These are phyloP conservation scores for Ips typographus DNA, from an alignment of 1,140 invertebrate species.

Conservation along the genomic window DNA sequence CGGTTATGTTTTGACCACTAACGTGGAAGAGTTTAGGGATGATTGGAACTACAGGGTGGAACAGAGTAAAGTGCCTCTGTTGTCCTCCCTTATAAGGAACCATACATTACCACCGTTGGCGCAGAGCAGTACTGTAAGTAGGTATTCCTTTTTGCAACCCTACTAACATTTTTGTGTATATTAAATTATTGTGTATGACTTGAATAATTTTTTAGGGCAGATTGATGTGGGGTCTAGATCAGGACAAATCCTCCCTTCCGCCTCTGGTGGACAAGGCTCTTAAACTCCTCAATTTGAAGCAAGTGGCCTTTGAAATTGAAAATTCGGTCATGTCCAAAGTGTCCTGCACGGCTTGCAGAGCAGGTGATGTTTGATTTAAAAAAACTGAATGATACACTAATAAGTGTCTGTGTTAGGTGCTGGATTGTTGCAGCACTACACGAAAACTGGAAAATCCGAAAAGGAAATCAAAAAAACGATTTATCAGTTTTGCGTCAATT, in stretches of 20 bases:
- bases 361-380: conserved; percentile 56
- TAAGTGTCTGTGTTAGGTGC: conserved; percentile 58
- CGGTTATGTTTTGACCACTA: not conserved
- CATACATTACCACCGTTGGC: conserved; percentile 47
- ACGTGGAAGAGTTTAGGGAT: conserved; percentile 40
- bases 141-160: conserved; percentile 31
- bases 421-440: conserved; percentile 82
- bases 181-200: not conserved
- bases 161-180: not conserved
- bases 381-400: not conserved
- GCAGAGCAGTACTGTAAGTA: conserved; percentile 49
- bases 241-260: conserved; percentile 66
- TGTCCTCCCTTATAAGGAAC: conserved; percentile 42
- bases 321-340: conserved; percentile 89
- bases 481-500: conserved; percentile 80
- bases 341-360: conserved; percentile 87
- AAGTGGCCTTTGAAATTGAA: conserved; percentile 83
- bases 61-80: conserved; percentile 44
- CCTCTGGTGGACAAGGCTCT: conserved; percentile 80
- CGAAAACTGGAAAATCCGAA: conserved; percentile 76
- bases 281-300: conserved; percentile 76
- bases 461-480: conserved; percentile 84
- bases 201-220: conserved; percentile 46
- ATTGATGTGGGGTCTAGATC: conserved; percentile 70
- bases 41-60: conserved; percentile 49